Base-by-base conservation (phyloP, 2,797 vertebrate species). In the Sebastes melanostomus region DNA sequence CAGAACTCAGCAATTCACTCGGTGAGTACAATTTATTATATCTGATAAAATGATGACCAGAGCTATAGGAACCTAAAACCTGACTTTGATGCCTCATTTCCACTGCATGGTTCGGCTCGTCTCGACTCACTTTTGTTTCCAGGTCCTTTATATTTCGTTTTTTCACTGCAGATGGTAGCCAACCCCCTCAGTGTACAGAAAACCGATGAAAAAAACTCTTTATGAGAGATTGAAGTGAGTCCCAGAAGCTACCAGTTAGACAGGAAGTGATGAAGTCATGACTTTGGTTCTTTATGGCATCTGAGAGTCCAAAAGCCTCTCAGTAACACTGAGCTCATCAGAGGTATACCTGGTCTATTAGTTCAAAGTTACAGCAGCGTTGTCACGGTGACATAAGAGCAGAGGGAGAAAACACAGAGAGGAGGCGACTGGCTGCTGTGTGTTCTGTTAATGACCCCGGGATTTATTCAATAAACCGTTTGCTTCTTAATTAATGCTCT, bases 401-500 rank as follows among this genome's bases (percentile, higher is more conserved):
- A 46, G 36, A 66, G 60, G 24, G 38, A 71, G 32, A 30, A 63
- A 61, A 63, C 30, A 25, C 10, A 27, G 29, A 59, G 38, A 20
- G 65, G 22, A 83, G 81, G 72, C 73, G 70, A 72, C 13, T 8
- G 50, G 50, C 62, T 59, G 70, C 38, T 78, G 67, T 72, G 81
- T 66, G 73, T 75, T 85, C 72, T 89, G 89, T 96, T 97, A 97
- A 97, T 97, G 96, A 96, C 92, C 89, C 94, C 92, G 94, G 94
- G 96, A 97, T 96, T 96, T 96, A 97, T 97, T 97, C 96, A 97
- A 97, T 97, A 96, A 96, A 93, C 95, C 86, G 91, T 66, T 95
- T 93, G 95, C 93, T 94, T 96, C 95, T 96, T 97, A 97, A 98
- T 97, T 97, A 96, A 96, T 95, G 93, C 90, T 95, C 94, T 96